Base-by-base conservation (phyloP, 37 sponge, comb jelly and placozoan genomes). In the Geodia barretti region DNA sequence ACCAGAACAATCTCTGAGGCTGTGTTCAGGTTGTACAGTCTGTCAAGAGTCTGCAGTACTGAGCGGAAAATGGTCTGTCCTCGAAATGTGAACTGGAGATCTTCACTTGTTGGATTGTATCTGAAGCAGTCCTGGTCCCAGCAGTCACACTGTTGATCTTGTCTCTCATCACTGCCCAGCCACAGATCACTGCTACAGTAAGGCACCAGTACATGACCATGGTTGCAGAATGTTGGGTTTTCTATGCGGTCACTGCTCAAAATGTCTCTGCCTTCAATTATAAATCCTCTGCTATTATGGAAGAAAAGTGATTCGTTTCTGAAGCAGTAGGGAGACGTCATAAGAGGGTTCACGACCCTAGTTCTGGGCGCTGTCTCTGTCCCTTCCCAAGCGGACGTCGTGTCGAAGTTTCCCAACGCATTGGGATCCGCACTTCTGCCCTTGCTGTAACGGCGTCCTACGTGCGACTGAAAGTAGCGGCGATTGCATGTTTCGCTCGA, bases 161-260 rank as follows among this genome's bases (percentile, higher is more conserved):
- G 7, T 47, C 14, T 14, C 7, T 47, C 54, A 7, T 47, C 54
- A 47, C 11, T 47, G 11, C 54, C 54, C 54, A 47, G 54, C 54
- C 54, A 47, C 54, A 47, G 7, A 14, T 47, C 54, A 47, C 54
- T 47, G 54, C 54, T 47, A 47, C 54, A 47, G 54, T 47, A 47
- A 47, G 54, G 95, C 28, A 95, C 73, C 1, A 95, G 35, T 28
- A 95, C 88, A 62, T 83, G 87, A 39, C 87, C 90, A 68, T 90
- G 67, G 7, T 74, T 76, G n/a, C 54, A 77, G 64, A 80, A 94
- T 3, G 23, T 25, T 0, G 68, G 77, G 41, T 94, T 91, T 1
- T 40, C 32, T 0, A 39, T 20, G 17, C n/a, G 4, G 25, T 81
- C 31, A 0, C 68, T 8, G 40, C 71, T 67, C 1, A 94, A 58